Conservation (phyloP, 2,113 vertebrate species). For the Podarcis muralis region DNA sequence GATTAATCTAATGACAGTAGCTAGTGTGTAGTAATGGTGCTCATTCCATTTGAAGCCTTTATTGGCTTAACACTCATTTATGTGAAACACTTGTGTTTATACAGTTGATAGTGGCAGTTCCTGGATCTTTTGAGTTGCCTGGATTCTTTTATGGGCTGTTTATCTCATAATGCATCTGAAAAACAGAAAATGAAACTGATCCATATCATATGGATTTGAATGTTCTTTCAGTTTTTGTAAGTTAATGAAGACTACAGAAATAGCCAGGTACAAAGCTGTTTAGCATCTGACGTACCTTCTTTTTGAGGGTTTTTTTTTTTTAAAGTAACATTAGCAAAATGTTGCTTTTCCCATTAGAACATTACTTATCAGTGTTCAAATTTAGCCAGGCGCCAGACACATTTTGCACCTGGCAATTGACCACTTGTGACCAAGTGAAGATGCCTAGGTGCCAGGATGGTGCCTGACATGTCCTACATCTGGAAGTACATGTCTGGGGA, state of each 20-base stretch:
- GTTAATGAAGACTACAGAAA: neutral
- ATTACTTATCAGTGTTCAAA: too few species aligned
- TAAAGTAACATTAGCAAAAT: neutral
- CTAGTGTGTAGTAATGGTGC: neutral
- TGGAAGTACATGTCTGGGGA: too few species aligned
- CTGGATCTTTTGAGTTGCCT: neutral
- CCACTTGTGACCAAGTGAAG: too few species aligned
- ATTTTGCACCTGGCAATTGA: too few species aligned
- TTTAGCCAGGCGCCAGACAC: too few species aligned
- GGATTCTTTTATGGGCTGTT: neutral
- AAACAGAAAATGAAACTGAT: neutral
- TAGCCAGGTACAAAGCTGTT: neutral
- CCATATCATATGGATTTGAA: too few species aligned
- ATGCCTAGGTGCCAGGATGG: too few species aligned
- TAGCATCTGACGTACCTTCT: neutral
- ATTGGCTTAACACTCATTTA: neutral
- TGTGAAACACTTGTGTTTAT: neutral
- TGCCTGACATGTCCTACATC: too few species aligned
- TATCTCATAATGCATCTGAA: neutral
- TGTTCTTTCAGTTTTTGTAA: neutral
- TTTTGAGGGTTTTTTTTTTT: neutral
- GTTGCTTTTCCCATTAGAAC: neutral
- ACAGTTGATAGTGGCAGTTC: neutral
- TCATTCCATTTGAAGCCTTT: neutral
- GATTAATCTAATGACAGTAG: neutral